Conservation (phyloP, 2,113 vertebrate species). For the Prochilodus magdalenae region DNA sequence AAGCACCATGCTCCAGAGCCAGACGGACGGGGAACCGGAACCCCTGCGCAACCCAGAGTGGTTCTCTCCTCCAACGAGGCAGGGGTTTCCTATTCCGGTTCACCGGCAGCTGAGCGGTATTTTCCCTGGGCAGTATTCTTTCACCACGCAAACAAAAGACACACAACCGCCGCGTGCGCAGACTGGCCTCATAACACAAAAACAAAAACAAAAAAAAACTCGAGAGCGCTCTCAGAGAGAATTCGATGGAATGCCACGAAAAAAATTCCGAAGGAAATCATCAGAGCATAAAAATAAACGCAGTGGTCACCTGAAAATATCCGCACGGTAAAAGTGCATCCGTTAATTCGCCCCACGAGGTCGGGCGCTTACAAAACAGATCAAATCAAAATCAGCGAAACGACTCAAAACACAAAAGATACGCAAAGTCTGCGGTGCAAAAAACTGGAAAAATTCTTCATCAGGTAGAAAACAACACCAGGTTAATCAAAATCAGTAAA, state of each 20-base stretch:
- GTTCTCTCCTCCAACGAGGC: background rate
- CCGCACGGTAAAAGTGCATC: conserved; percentile 68
- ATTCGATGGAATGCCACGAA: conserved; percentile 60
- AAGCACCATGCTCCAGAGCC: conserved; percentile 52
- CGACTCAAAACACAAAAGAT: conserved; percentile 57
- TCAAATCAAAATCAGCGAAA: conserved; percentile 23
- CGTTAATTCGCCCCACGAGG: conserved; percentile 58
- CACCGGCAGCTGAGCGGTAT: conserved; percentile 62
- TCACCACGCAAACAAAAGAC: conserved; percentile 1
- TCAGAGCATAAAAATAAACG: conserved; percentile 33
- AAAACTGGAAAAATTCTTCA: conserved; percentile 72
- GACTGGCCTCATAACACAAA: conserved; percentile 39
- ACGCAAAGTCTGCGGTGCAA: conserved; percentile 70
- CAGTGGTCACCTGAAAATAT: conserved; percentile 66
- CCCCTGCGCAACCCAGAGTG: conserved; percentile 34
- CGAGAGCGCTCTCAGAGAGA: conserved; percentile 25
- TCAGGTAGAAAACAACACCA: conserved; percentile 79
- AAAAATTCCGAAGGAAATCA: conserved; percentile 30
- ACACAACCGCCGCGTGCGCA: conserved; percentile 9
- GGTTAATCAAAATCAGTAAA: conserved; percentile 60
- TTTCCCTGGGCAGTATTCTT: conserved; percentile 59
- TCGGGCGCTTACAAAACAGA: conserved; percentile 52
- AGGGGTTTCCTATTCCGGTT: conserved; percentile 41
- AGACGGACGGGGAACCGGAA: background rate
- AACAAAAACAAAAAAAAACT: too few species aligned